Percentiles rank a stretch among this genome's conserved stretches.
Evolutionary conservation across 2,797 vertebrate species (phyloP).

Genomic region (Enteromius afrohamiltoni): DNA sequence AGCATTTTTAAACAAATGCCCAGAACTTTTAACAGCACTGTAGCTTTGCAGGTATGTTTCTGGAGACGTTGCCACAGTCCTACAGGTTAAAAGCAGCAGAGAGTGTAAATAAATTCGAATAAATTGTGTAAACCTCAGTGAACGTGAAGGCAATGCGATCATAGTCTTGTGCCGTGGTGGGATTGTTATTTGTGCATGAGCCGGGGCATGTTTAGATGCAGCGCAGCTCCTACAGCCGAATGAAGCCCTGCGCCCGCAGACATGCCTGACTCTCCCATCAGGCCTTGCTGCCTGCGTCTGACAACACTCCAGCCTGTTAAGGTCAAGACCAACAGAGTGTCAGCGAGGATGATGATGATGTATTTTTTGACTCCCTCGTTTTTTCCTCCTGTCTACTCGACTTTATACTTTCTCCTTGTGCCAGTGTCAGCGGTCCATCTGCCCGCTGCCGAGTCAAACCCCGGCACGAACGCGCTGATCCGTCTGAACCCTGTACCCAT

Average conservation of each 20-base stretch:
- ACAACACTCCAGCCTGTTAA: slow-evolving; percentile 77
- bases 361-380: slow-evolving; percentile 67
- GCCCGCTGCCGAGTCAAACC: slow-evolving; percentile 59
- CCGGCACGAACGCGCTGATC: slow-evolving; percentile 39
- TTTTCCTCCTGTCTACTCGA: slow-evolving; percentile 74
- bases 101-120: not conserved
- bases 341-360: slow-evolving; percentile 78
- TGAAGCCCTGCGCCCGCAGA: slow-evolving; percentile 52
- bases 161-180: not conserved
- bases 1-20: too few relatives aligned
- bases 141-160: slow-evolving; percentile 8
- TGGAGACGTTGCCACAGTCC: not conserved
- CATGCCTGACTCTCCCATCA: slow-evolving; percentile 63
- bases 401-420: slow-evolving; percentile 78
- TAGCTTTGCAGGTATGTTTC: not conserved
- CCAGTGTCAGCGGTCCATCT: slow-evolving; percentile 77
- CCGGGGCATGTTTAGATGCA: slow-evolving; percentile 41
- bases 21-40: too few relatives aligned
- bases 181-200: slow-evolving; percentile 41
- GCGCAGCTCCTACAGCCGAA: slow-evolving; percentile 35
- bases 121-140: not conserved
- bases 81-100: not conserved
- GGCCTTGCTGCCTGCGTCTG: slow-evolving; percentile 68
- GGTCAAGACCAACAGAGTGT: slow-evolving; percentile 82
- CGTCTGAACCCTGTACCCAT: slow-evolving; percentile 52